These are phyloP conservation scores for Bufotes viridis DNA, from an alignment of 2,797 vertebrate species.

Conservation along the genomic window DNA sequence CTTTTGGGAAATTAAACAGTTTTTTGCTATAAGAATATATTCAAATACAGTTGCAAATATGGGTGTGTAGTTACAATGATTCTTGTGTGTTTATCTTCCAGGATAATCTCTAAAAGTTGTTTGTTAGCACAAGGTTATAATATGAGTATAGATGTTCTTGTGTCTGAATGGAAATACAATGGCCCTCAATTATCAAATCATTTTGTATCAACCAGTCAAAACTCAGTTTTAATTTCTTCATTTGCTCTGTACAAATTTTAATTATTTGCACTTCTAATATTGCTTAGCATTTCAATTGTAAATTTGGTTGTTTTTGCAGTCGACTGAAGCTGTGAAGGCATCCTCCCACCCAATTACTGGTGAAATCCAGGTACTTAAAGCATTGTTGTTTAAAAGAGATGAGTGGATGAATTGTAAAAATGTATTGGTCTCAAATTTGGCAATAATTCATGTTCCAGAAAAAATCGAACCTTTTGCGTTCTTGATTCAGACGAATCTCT, in stretches of 20 bases:
- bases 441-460: too few relatives aligned
- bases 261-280: not conserved
- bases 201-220: too few relatives aligned
- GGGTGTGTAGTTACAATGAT: not conserved
- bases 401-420: too few relatives aligned
- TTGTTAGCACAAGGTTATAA: not conserved
- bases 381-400: not conserved
- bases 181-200: not conserved
- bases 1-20: too few relatives aligned
- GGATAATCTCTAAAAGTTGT: too few relatives aligned
- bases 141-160: not conserved
- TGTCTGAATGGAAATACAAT: not conserved
- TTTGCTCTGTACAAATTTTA: not conserved
- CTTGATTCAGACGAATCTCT: too few relatives aligned
- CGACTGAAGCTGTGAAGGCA: constrained; percentile 79
- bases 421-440: too few relatives aligned
- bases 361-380: constrained; percentile 91
- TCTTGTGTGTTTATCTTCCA: not conserved
- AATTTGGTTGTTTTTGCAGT: constrained; percentile 71
- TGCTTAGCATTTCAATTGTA: not conserved
- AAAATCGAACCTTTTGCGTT: too few relatives aligned
- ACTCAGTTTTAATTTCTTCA: not conserved
- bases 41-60: not conserved
- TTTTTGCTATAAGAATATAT: not conserved
- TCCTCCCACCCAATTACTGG: constrained; percentile 90